Percentiles rank a stretch among this genome's conserved stretches.
These are phyloP conservation scores for Rhinopomastus cyanomelas DNA, from an alignment of 2,113 vertebrate species.

Conservation along the genomic window DNA sequence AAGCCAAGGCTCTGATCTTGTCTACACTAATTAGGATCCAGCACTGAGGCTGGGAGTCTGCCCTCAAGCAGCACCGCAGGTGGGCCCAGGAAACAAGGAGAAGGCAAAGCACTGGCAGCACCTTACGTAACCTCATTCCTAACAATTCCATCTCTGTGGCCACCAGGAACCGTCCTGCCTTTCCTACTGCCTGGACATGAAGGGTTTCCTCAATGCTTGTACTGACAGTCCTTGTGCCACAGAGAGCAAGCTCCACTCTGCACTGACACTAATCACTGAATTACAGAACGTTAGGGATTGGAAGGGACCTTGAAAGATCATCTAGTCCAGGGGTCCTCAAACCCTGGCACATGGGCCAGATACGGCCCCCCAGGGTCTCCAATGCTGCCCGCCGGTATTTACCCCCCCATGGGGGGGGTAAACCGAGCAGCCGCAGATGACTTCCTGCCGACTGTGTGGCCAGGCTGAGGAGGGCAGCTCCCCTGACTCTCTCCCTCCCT, in stretches of 20 bases:
- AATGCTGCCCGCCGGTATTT: too few relatives aligned
- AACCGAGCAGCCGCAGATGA: too few relatives aligned
- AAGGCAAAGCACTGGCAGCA: not conserved
- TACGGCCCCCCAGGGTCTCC: too few relatives aligned
- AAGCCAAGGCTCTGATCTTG: constrained; percentile 46
- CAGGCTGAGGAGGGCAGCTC: too few relatives aligned
- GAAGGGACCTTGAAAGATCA: too few relatives aligned
- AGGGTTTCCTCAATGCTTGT: not conserved
- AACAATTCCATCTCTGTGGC: not conserved
- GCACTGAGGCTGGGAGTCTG: constrained; percentile 31
- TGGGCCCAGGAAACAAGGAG: constrained; percentile 15
- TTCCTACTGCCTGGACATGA: not conserved
- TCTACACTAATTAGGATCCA: constrained; percentile 53
- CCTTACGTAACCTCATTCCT: constrained; percentile 9
- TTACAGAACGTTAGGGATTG: not conserved
- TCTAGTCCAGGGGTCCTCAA: too few relatives aligned
- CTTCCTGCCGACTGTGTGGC: too few relatives aligned
- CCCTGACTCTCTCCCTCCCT: too few relatives aligned
- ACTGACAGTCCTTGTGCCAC: not conserved
- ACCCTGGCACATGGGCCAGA: too few relatives aligned
- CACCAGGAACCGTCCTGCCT: not conserved
- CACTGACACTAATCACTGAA: not conserved
- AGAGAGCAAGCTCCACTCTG: not conserved
- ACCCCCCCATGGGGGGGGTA: too few relatives aligned
- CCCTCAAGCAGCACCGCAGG: constrained; percentile 45